Percentiles rank a stretch among this genome's conserved stretches.
These are phyloP conservation scores for Trissolcus brochymenae DNA, from an alignment of 2,888 invertebrate genomes.

Conservation along the genomic window DNA sequence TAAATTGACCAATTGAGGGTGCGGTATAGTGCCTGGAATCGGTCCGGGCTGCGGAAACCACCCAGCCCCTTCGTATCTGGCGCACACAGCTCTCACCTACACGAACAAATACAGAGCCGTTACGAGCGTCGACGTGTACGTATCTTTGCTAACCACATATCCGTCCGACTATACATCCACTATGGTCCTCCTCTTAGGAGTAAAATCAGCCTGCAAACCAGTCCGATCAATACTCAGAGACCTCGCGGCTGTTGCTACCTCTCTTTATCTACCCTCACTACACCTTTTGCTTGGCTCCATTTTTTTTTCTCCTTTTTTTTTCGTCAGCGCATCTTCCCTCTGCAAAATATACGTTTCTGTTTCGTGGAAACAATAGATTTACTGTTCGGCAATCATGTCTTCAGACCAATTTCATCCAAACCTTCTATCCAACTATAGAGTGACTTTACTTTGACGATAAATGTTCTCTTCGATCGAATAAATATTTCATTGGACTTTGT, in stretches of 20 bases:
- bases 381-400: slow-evolving; percentile 25
- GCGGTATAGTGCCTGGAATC: slow-evolving; percentile 71
- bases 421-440: slow-evolving; percentile 17
- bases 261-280: slow-evolving; percentile 49
- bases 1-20: slow-evolving; percentile 73
- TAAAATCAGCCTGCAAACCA: slow-evolving; percentile 69
- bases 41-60: slow-evolving; percentile 70
- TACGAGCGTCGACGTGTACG: slow-evolving; percentile 54
- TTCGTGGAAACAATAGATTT: slow-evolving; percentile 48
- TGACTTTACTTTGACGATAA: slow-evolving; percentile 17
- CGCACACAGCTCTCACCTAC: slow-evolving; percentile 48
- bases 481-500: slow-evolving; percentile 8
- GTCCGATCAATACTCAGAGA: slow-evolving; percentile 73
- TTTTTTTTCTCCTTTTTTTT: slow-evolving; percentile 40
- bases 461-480: slow-evolving; percentile 28
- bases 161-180: slow-evolving; percentile 65
- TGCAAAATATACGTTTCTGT: slow-evolving; percentile 21
- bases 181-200: slow-evolving; percentile 73
- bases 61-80: slow-evolving; percentile 64
- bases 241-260: slow-evolving; percentile 62
- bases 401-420: slow-evolving; percentile 41
- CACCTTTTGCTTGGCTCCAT: slow-evolving; percentile 33
- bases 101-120: slow-evolving; percentile 42
- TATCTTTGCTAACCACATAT: slow-evolving; percentile 60
- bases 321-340: slow-evolving; percentile 43